Evolutionary conservation across 2,888 invertebrate genomes (phyloP).

Genomic region (Stenotaenia linearis): DNA sequence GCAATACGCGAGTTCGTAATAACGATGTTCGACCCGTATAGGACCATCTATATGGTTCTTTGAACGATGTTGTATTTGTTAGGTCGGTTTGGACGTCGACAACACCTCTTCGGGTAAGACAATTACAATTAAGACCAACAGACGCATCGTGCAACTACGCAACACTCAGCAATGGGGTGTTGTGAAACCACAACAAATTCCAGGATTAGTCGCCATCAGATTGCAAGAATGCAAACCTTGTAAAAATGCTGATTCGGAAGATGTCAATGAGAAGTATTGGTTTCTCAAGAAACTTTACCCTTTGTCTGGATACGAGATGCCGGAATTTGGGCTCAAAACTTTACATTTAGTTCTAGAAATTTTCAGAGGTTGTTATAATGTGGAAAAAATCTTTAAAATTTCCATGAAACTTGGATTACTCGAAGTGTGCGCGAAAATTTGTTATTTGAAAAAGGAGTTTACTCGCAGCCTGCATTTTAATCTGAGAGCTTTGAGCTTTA

Average conservation of each 20-base stretch:
- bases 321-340: neutral
- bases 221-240: neutral
- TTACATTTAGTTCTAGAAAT: neutral
- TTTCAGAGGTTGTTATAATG: neutral
- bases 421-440: neutral
- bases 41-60: no score
- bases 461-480: neutral
- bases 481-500: neutral
- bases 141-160: slow-evolving; percentile 24
- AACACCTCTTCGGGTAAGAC: neutral
- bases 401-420: neutral
- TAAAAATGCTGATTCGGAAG: neutral
- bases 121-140: slow-evolving; percentile 28
- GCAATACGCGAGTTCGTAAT: no score
- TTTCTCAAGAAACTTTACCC: neutral
- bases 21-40: no score
- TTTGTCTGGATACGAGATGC: neutral
- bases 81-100: slow-evolving; percentile 26
- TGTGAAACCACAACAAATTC: slow-evolving; percentile 21
- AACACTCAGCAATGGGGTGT: slow-evolving; percentile 30
- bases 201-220: no score
- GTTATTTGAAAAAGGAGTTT: neutral
- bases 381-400: neutral
- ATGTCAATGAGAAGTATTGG: neutral
- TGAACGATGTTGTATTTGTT: no score